Percentiles rank a stretch among this genome's conserved stretches.
These are phyloP conservation scores for Ophioninae sp. DNA, from an alignment of 2,888 invertebrate genomes.

Conservation along the genomic window DNA sequence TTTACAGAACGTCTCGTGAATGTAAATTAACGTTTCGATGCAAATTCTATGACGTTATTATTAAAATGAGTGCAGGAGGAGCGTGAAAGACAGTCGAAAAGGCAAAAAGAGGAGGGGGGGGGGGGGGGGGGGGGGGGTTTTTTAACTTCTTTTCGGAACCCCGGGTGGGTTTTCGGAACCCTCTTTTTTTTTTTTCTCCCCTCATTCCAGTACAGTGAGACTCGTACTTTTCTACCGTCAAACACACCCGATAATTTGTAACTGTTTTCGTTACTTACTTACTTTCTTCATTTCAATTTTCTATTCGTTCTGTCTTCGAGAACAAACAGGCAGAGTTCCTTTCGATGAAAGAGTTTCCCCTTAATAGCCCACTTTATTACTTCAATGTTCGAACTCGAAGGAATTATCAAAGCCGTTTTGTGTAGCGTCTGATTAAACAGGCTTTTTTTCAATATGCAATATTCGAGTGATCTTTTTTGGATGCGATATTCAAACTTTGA, in stretches of 20 bases:
- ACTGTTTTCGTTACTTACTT: slow-evolving; percentile 13
- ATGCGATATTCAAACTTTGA: too few relatives aligned
- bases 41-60: slow-evolving; percentile 59
- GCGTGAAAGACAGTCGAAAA: slow-evolving; percentile 28
- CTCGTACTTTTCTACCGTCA: slow-evolving; percentile 14
- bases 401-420: not conserved
- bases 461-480: too few relatives aligned
- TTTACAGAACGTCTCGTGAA: slow-evolving; percentile 51
- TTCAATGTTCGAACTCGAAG: not conserved
- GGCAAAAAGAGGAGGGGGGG: not conserved
- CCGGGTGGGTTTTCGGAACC: slow-evolving; percentile 7
- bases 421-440: not conserved
- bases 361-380: slow-evolving; percentile 4
- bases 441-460: too few relatives aligned
- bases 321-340: slow-evolving; percentile 1
- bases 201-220: slow-evolving; percentile 3
- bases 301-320: not conserved
- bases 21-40: slow-evolving; percentile 62
- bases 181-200: not conserved
- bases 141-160: not conserved
- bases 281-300: not conserved
- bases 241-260: slow-evolving; percentile 27
- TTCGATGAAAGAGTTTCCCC: not conserved
- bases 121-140: slow-evolving; percentile 17
- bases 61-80: slow-evolving; percentile 54